Conservation (phyloP, 1,140 invertebrate genomes). For the Ladona fulva region DNA sequence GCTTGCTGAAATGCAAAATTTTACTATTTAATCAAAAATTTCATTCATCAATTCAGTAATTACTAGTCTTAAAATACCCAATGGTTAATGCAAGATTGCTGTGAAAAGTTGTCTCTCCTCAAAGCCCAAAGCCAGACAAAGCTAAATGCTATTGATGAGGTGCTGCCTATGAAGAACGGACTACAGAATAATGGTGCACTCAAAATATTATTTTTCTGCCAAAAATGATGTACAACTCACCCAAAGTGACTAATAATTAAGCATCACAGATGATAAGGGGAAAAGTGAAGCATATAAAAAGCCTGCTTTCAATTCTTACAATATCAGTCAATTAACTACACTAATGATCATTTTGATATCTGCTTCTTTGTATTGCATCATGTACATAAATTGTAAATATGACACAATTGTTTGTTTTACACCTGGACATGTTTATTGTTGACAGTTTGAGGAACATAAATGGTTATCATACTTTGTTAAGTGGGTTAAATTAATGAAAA, state of each 20-base stretch:
- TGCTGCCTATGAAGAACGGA: constrained; percentile 3
- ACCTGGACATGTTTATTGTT: constrained; percentile 16
- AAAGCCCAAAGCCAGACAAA: constrained; percentile 4
- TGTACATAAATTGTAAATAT: constrained; percentile 17
- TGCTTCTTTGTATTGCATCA: constrained; percentile 17
- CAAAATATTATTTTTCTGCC: constrained; percentile 7
- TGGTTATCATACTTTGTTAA: constrained; percentile 16
- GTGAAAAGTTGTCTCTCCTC: constrained; percentile 4
- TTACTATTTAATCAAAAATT: constrained; percentile 5
- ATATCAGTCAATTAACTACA: constrained; percentile 17
- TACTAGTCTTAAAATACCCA: constrained; percentile 1
- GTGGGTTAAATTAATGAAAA: constrained; percentile 16
- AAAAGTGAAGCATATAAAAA: not conserved
- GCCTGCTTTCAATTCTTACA: constrained; percentile 16
- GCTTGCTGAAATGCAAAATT: not conserved
- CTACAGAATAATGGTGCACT: not conserved
- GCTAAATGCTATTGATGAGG: not conserved
- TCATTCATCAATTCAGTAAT: not conserved
- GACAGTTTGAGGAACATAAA: constrained; percentile 12
- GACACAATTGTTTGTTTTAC: constrained; percentile 17
- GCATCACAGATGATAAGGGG: not conserved
- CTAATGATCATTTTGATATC: constrained; percentile 15
- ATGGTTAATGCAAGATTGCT: constrained; percentile 5
- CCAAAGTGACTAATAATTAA: constrained; percentile 12
- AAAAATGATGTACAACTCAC: constrained; percentile 14